Conservation (phyloP, 2,113 vertebrate species). For the Syngnathus scovelli region DNA sequence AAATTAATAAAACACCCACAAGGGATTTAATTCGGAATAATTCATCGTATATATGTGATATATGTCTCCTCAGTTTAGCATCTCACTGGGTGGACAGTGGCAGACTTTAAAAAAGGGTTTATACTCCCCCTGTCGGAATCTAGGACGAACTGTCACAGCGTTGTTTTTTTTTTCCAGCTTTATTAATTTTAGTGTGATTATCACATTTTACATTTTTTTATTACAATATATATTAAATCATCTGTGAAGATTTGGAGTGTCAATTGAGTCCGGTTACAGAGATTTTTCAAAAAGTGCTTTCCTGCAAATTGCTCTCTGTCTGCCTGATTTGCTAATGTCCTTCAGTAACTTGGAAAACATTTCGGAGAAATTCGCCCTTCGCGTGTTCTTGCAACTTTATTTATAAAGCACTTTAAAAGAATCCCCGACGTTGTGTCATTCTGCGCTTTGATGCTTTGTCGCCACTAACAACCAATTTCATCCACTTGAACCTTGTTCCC, state of each 20-base stretch:
- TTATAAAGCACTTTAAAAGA: background rate
- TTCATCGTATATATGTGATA: constrained; percentile 6
- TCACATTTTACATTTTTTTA: too few species aligned
- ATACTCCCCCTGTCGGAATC: constrained; percentile 55
- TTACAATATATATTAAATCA: too few species aligned
- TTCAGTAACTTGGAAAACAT: constrained; percentile 33
- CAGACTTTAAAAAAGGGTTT: constrained; percentile 18
- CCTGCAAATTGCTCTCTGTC: background rate
- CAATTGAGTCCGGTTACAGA: too few species aligned
- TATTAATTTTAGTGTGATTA: background rate
- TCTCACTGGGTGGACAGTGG: constrained; percentile 1
- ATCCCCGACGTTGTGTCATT: constrained; percentile 22
- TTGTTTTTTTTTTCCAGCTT: background rate
- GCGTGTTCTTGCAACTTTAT: constrained; percentile 21
- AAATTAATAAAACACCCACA: background rate
- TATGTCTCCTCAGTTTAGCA: constrained; percentile 4
- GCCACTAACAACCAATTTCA: constrained; percentile 37
- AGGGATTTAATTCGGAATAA: background rate
- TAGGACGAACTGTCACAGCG: background rate
- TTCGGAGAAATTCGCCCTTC: constrained; percentile 49
- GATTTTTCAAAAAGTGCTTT: too few species aligned
- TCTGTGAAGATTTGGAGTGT: too few species aligned
- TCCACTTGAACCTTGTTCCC: constrained; percentile 62
- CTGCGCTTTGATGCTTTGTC: constrained; percentile 35
- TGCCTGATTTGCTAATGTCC: background rate